These are phyloP conservation scores for Melanotaenia pygmaea DNA, from an alignment of 2,797 vertebrate genomes.

Conservation along the genomic window DNA sequence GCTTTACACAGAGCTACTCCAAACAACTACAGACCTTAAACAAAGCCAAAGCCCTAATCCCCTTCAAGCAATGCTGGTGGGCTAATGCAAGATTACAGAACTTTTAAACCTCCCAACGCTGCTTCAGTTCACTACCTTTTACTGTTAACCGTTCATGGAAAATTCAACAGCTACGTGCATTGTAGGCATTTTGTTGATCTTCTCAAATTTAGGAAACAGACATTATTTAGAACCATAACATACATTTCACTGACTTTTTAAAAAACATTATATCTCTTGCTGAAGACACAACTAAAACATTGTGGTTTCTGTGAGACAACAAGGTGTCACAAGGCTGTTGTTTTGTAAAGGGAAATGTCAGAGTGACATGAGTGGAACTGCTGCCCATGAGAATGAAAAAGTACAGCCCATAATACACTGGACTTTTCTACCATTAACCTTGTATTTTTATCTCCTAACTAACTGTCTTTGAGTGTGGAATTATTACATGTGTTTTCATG, in stretches of 20 bases:
- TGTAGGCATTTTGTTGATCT: conserved; percentile 2
- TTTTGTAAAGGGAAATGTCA: not conserved
- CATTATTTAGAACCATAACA: not conserved
- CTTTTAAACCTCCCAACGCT: conserved; percentile 18
- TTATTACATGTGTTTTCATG: too few relatives aligned
- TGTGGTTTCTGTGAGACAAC: not conserved
- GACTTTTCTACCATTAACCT: not conserved
- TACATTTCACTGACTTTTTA: not conserved
- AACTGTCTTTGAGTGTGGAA: too few relatives aligned
- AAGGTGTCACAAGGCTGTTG: not conserved
- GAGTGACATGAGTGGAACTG: not conserved
- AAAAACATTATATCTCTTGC: not conserved
- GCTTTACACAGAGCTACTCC: conserved; percentile 45
- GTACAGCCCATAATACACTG: not conserved
- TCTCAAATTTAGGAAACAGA: not conserved
- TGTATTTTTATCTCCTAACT: not conserved
- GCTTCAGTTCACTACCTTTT: conserved; percentile 15
- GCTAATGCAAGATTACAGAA: conserved; percentile 33
- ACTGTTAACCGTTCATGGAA: not conserved
- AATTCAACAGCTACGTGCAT: not conserved
- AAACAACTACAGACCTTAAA: conserved; percentile 59
- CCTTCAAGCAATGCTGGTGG: conserved; percentile 40
- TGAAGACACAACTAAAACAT: not conserved
- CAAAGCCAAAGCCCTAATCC: conserved; percentile 63
- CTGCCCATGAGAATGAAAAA: not conserved